Percentiles rank a stretch among this genome's conserved stretches.
These are phyloP conservation scores for Semicossyphus pulcher DNA, from an alignment of 2,113 vertebrate genomes.

Conservation along the genomic window DNA sequence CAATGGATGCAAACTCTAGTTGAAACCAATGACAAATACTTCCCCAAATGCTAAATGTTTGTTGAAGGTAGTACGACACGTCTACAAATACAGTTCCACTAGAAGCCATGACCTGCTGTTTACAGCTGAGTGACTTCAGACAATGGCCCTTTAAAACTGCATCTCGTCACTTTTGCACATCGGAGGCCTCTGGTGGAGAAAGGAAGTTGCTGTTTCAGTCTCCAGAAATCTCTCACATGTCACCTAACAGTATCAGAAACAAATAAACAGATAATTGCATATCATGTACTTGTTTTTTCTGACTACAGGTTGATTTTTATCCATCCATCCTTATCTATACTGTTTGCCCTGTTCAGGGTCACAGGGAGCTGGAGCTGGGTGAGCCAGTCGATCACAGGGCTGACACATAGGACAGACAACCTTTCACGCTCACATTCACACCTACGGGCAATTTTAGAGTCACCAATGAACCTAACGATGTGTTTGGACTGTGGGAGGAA, in stretches of 20 bases:
- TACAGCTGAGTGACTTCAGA: slow-evolving; percentile 64
- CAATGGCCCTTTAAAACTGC: slow-evolving; percentile 75
- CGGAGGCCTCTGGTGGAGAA: slow-evolving; percentile 59
- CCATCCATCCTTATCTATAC: too few relatives aligned
- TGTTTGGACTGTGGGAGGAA: too few relatives aligned
- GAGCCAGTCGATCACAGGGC: too few relatives aligned
- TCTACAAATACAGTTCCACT: slow-evolving; percentile 13
- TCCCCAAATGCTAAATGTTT: slow-evolving; percentile 49
- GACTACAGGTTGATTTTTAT: background rate
- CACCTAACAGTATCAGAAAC: slow-evolving; percentile 55
- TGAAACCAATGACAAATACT: slow-evolving; percentile 67
- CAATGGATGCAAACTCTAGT: slow-evolving; percentile 84
- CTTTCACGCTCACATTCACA: too few relatives aligned
- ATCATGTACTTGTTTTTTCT: slow-evolving; percentile 24
- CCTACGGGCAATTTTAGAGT: too few relatives aligned
- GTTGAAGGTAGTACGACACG: slow-evolving; percentile 33
- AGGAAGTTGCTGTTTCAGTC: slow-evolving; percentile 39
- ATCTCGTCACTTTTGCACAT: slow-evolving; percentile 75
- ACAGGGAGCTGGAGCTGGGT: too few relatives aligned
- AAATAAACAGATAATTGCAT: slow-evolving; percentile 63
- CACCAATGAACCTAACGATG: too few relatives aligned
- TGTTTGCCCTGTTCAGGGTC: too few relatives aligned
- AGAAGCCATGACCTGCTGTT: slow-evolving; percentile 71
- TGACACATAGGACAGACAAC: too few relatives aligned
- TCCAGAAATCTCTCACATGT: slow-evolving; percentile 55